phyloP scores from a whole-genome alignment of 2,113 vertebrate species.

The Thunnus maccoyii region DNA sequence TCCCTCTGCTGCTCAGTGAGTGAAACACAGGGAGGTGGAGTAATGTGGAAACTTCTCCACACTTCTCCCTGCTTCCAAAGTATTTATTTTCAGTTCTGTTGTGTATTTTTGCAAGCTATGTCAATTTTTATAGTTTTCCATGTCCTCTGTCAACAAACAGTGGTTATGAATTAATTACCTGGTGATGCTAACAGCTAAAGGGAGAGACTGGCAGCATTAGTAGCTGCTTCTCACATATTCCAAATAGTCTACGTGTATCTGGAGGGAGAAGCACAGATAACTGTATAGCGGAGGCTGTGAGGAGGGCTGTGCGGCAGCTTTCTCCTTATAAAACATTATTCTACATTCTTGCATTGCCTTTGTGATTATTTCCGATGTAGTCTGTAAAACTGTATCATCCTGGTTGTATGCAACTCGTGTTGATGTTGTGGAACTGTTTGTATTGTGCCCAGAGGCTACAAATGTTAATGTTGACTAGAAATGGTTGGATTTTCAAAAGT shows the following conservation, averaged over 20 bases:
- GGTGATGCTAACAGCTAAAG: neutral
- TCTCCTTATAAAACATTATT: conserved; percentile 11
- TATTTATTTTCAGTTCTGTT: conserved; percentile 6
- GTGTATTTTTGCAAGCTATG: neutral
- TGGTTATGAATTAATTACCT: neutral
- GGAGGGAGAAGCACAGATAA: neutral
- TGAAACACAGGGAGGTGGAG: neutral
- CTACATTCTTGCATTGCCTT: conserved; percentile 24
- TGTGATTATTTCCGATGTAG: conserved; percentile 42
- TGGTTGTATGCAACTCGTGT: conserved; percentile 41
- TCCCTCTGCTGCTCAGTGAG: neutral
- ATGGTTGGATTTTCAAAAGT: neutral
- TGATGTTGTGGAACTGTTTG: conserved; percentile 27
- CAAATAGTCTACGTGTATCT: neutral
- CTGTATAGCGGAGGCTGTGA: neutral
- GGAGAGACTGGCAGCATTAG: neutral
- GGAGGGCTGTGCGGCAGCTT: neutral
- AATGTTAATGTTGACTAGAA: neutral
- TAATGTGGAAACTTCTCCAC: neutral
- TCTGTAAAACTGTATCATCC: conserved; percentile 18
- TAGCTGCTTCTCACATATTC: neutral
- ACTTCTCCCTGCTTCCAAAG: neutral
- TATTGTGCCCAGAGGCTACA: conserved; percentile 25
- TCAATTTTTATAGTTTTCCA: neutral
- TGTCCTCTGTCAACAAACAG: neutral